These are phyloP conservation scores for Carassius carassius DNA, from an alignment of 2,113 vertebrate species.

Conservation along the genomic window DNA sequence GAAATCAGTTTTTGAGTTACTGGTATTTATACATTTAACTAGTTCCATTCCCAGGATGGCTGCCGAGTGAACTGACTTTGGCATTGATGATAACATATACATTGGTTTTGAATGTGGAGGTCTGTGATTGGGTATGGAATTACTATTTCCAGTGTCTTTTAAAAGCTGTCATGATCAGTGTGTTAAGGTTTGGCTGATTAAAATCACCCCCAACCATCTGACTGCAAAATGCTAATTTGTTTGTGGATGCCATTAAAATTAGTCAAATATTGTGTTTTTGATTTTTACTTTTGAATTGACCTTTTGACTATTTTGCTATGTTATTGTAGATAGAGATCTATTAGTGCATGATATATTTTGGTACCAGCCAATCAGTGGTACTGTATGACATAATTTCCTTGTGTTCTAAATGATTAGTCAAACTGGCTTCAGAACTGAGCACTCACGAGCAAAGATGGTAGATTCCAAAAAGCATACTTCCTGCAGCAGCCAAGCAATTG, in stretches of 20 bases:
- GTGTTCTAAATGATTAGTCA: not conserved
- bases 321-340: not conserved
- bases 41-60: not conserved
- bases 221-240: not conserved
- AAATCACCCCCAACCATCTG: not conserved
- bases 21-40: not conserved
- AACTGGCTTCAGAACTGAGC: not conserved
- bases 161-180: not conserved
- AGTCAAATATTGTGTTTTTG: too few species aligned
- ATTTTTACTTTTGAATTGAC: too few species aligned
- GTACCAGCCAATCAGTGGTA: not conserved
- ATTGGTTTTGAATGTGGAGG: not conserved
- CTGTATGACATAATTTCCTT: not conserved
- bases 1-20: not conserved
- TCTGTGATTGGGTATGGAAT: not conserved
- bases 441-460: not conserved
- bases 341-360: not conserved
- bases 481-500: not conserved
- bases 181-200: not conserved
- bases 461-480: not conserved
- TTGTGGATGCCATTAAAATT: not conserved
- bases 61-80: not conserved
- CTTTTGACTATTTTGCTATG: not conserved
- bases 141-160: conserved; percentile 49
- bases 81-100: not conserved